Evolutionary conservation across 1,140 invertebrate genomes (phyloP), one percentile per base, ranked within the genome.

Genomic region (Pomphorhynchus laevis): DNA sequence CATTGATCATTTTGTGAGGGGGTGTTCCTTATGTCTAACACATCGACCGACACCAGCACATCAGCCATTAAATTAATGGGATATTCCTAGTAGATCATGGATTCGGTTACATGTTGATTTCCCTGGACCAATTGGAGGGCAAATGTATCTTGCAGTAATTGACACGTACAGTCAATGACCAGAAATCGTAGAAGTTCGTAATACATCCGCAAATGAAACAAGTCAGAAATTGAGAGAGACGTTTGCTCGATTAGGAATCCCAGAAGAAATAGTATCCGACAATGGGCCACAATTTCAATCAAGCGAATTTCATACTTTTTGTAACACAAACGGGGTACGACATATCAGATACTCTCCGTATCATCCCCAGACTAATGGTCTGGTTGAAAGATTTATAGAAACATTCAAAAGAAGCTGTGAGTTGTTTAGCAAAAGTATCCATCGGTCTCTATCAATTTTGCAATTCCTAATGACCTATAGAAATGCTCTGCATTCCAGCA

Each of bases 91-190:
- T 16, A 47, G 39, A 33, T 56, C 54, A 2, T 64, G 58, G 54
- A 44, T 52, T 14, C 45, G 60, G 36, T 27, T 64, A 0, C 61
- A 65, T 44, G 48, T 58, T 0, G 64, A 64, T 45, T 63, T 58
- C 46, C 54, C 55, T 3, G 57, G 58, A 11, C 58, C 53, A n/a
- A 52, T 56, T 33, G 33, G 49, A 25, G 47, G 47, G 1, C 42
- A 50, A 38, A 51, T 46, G 43, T 61, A 54, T 43, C 40, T 61
- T 9, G 48, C 62, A 17, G 40, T 58, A 3, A 47, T 55, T 1
- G 61, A 63, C 48, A 41, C 54, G 1, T 53, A 49, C 41, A 53
- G 51, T 0, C 56, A 55, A 44, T 62, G 53, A 52, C 45, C 52
- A 18, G 53, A 61, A 45, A 47, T 59, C 2, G 12, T 20, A 20